Conservation (phyloP, 1,140 invertebrate species). For the Stegodyphus mimosarum region DNA sequence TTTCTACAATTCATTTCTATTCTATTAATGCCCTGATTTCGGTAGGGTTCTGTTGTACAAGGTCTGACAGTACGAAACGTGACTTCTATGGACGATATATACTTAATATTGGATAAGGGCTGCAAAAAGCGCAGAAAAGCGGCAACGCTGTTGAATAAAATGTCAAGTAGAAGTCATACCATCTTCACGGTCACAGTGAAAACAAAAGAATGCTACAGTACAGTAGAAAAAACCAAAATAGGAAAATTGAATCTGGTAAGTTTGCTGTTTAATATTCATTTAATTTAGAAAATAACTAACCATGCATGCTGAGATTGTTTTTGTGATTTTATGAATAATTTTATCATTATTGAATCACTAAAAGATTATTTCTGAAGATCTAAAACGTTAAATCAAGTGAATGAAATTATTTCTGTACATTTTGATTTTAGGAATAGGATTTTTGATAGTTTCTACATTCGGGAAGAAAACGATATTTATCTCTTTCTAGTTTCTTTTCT, state of each 20-base stretch:
- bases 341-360: too few relatives aligned
- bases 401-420: too few relatives aligned
- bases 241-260: slow-evolving; percentile 87
- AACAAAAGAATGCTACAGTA: slow-evolving; percentile 89
- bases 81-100: slow-evolving; percentile 90
- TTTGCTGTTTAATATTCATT: background rate
- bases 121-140: slow-evolving; percentile 88
- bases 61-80: slow-evolving; percentile 93
- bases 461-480: too few relatives aligned
- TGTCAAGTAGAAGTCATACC: slow-evolving; percentile 89
- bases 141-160: slow-evolving; percentile 92
- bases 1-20: background rate
- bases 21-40: background rate
- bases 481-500: too few relatives aligned
- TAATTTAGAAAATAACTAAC: too few relatives aligned
- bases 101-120: slow-evolving; percentile 85
- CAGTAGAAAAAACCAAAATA: slow-evolving; percentile 90
- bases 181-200: slow-evolving; percentile 95
- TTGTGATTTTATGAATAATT: too few relatives aligned
- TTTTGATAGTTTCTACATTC: too few relatives aligned
- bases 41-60: slow-evolving; percentile 84
- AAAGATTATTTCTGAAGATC: too few relatives aligned
- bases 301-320: too few relatives aligned
- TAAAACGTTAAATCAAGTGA: too few relatives aligned
- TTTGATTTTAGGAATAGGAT: too few relatives aligned